These are phyloP conservation scores for Drosophila percnosoma DNA, from an alignment of 2,888 invertebrate species.

Conservation along the genomic window DNA sequence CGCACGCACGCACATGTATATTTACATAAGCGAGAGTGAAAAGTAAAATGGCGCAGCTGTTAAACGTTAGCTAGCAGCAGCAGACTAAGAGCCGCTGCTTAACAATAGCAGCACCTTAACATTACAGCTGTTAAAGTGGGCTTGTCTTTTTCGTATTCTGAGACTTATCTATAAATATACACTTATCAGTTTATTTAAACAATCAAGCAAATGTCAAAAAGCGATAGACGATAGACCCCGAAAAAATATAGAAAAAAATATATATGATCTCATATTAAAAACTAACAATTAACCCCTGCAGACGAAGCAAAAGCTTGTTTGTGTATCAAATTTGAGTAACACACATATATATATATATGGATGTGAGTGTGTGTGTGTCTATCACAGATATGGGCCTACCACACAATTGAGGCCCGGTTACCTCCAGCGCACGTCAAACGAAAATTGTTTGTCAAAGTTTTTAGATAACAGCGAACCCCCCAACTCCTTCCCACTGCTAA, in stretches of 20 bases:
- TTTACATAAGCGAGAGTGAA: constrained; percentile 36
- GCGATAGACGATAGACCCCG: constrained; percentile 20
- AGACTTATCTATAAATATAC: constrained; percentile 45
- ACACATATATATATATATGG: constrained; percentile 13
- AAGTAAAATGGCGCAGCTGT: constrained; percentile 43
- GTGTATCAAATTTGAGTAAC: constrained; percentile 67
- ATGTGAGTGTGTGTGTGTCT: constrained; percentile 15
- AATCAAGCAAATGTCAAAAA: constrained; percentile 46
- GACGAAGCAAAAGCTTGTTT: constrained; percentile 51
- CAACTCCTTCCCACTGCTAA: neutral
- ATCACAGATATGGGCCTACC: constrained; percentile 51
- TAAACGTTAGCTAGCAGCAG: constrained; percentile 10
- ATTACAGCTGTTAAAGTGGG: constrained; percentile 42
- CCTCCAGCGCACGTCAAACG: constrained; percentile 62
- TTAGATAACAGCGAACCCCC: constrained; percentile 60
- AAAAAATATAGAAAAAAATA: constrained; percentile 5
- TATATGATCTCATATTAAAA: constrained; percentile 74
- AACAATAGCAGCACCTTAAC: constrained; percentile 17
- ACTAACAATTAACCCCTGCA: constrained; percentile 71
- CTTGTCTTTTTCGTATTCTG: constrained; percentile 27
- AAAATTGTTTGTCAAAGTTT: constrained; percentile 78
- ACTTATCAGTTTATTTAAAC: constrained; percentile 53
- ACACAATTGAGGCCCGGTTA: constrained; percentile 42
- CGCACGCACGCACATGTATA: constrained; percentile 8
- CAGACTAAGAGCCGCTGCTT: constrained; percentile 17